These are phyloP conservation scores for Apamea crenata DNA, from an alignment of 2,888 invertebrate species.

Conservation along the genomic window DNA sequence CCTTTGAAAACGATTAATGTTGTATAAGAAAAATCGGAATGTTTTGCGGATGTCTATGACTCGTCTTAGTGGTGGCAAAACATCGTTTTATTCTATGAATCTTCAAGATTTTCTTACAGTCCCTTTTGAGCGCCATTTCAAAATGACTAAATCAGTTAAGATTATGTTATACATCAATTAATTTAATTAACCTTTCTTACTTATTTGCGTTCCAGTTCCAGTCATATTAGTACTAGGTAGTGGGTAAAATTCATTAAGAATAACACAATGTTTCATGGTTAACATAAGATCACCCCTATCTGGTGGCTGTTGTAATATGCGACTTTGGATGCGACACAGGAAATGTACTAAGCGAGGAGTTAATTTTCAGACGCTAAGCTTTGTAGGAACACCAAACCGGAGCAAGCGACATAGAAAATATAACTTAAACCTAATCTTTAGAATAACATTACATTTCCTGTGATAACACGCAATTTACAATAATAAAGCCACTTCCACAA, in stretches of 20 bases:
- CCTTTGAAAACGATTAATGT: neutral
- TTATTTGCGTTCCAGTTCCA: too few relatives aligned
- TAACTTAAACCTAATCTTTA: neutral
- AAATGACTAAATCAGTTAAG: too few relatives aligned
- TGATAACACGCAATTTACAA: constrained; percentile 52
- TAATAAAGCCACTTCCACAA: constrained; percentile 69
- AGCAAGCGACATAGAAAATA: neutral
- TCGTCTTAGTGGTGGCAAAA: neutral
- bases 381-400: neutral
- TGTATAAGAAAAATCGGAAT: neutral
- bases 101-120: neutral
- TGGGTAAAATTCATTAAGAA: neutral
- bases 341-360: neutral
- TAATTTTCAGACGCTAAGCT: neutral
- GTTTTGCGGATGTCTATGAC: neutral
- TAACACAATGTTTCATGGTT: neutral
- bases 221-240: neutral
- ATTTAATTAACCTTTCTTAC: too few relatives aligned
- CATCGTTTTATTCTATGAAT: neutral
- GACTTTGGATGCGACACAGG: neutral
- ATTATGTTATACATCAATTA: too few relatives aligned
- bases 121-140: neutral
- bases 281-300: too few relatives aligned
- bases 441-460: constrained; percentile 18
- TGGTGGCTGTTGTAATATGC: neutral